Evolutionary conservation across 2,113 vertebrate genomes (phyloP), one percentile per base, ranked within the genome.

Genomic region (Hydrochoerus hydrochaeris): DNA sequence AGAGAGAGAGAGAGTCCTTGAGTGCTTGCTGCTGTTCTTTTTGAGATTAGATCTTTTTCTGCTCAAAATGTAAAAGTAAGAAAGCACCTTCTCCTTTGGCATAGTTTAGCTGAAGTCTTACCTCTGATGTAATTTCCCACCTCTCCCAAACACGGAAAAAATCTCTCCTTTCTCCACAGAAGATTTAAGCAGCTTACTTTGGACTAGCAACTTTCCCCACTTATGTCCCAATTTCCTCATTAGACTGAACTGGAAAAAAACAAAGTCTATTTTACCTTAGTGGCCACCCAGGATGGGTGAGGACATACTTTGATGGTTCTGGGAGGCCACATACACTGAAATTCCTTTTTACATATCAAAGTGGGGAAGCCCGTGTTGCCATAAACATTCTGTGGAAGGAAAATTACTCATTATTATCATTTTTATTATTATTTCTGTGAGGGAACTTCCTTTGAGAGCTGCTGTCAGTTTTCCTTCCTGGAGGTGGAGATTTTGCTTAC

Each of bases 21-120:
- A 14, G 1, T 69, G 7, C 7, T 26, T 24, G 1, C 16, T 5
- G 22, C 38, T 16, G 0, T 3, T 35, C 35, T 24, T 3, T 46
- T 60, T 38, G 49, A 30, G 16, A 19, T 17, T 9, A 38, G 32
- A 24, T 3, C 13, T 8, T 28, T 52, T 35, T 85, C 82, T 69
- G 41, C 20, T 46, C 77, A 3, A 88, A 14, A 8, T 8, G 0
- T 2, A n/a, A 41, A 93, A 32, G 65, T 80, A 4, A 58, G 54
- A 20, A 10, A 32, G 9, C 28, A 20, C 3, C 26, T 32, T 20
- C 6, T 26, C 1, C 2, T 2, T 20, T 24, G 14, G 32, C 19
- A 24, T n/a, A 71, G 57, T 20, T 41, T 65, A 52, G 24, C 81
- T 65, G 38, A 73, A 49, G 30, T 5, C 2, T 75, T 44, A 32